Conservation (phyloP, 2,797 vertebrate species). For the Lepus oiostolus region DNA sequence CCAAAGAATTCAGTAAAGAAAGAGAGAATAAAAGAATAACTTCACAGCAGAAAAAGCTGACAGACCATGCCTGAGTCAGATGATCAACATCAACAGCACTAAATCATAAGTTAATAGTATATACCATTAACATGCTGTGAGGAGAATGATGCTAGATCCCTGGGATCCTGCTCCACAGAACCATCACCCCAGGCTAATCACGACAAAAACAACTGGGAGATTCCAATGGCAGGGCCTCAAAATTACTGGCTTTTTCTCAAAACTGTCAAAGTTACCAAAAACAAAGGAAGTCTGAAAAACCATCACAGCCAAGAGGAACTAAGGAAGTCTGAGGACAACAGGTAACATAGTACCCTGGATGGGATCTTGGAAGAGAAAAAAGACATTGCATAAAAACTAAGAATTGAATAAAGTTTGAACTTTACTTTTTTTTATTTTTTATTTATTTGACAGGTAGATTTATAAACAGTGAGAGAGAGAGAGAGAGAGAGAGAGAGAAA, state of each 20-base stretch:
- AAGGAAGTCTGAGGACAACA: neutral
- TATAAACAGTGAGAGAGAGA: too few species aligned
- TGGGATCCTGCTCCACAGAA: neutral
- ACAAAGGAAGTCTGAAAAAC: neutral
- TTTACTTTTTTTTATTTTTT: neutral
- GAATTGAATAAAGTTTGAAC: neutral
- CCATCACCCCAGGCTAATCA: neutral
- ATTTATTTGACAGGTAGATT: too few species aligned
- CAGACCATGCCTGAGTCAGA: neutral
- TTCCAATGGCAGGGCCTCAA: neutral
- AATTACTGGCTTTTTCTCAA: conserved; percentile 8
- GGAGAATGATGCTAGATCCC: neutral
- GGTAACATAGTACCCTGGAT: neutral
- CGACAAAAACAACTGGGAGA: neutral
- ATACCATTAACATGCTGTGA: neutral
- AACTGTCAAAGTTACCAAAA: neutral
- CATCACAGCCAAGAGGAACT: neutral
- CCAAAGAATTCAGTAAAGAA: neutral
- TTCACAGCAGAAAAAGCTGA: neutral
- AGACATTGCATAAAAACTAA: neutral
- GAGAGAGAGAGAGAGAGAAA: too few species aligned
- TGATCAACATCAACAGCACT: neutral
- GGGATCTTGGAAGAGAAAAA: neutral
- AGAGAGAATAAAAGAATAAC: neutral
- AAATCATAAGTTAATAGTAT: too few species aligned